Evolutionary conservation across 2,113 vertebrate species (phyloP).

Genomic region (Mohoua ochrocephala): DNA sequence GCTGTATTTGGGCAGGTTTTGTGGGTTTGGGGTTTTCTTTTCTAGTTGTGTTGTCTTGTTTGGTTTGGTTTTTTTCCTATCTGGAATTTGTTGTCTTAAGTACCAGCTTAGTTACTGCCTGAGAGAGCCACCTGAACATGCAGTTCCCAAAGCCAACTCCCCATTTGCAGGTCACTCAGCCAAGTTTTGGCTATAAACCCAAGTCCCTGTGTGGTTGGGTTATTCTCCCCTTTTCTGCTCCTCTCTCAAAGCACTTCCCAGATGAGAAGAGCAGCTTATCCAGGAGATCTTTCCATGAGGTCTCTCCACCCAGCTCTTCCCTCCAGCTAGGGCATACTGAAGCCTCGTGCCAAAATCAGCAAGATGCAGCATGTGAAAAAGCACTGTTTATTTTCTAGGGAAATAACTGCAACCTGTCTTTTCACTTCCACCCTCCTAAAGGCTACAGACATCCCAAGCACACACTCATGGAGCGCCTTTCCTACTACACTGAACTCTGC

Average conservation of each 20-base stretch:
- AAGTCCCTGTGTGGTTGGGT: accelerated
- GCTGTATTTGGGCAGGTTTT: not conserved
- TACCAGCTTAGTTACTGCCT: not conserved
- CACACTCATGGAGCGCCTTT: not conserved
- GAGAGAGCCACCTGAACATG: not conserved
- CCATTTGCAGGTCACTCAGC: not conserved
- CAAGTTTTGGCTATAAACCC: not conserved
- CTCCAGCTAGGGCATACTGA: not conserved
- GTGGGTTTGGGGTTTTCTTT: not conserved
- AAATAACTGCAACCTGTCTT: conserved; percentile 1
- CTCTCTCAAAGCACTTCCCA: not conserved
- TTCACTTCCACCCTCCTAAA: not conserved
- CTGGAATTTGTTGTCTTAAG: not conserved
- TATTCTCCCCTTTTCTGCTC: not conserved
- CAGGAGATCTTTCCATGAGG: conserved; percentile 23
- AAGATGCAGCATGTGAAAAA: conserved; percentile 20
- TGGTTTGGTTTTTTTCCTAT: not conserved
- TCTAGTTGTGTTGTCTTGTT: not conserved
- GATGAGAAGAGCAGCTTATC: not conserved
- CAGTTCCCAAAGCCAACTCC: not conserved
- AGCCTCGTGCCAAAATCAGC: conserved; percentile 4
- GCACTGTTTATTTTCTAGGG: conserved; percentile 20
- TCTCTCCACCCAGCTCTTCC: conserved; percentile 25
- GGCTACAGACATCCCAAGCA: not conserved
- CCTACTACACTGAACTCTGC: not conserved